A percentile compares a stretch with the other conserved stretches of the same genome.
phyloP scores from a whole-genome alignment of 2,797 vertebrate species.

The Melanotaenia nigrans region DNA sequence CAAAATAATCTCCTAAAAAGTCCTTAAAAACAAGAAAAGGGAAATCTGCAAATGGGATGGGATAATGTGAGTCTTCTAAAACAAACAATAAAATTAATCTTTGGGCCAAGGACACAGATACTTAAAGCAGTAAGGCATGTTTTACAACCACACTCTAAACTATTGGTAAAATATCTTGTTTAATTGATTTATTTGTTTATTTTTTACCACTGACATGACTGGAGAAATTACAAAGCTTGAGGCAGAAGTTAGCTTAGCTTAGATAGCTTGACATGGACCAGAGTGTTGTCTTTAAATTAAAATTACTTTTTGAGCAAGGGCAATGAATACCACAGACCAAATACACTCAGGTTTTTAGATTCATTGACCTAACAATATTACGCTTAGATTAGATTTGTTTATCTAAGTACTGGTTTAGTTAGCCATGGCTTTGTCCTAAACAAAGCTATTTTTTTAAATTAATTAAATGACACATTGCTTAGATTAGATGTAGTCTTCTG shows the following conservation, averaged over 20 bases:
- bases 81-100: slow-evolving; percentile 26
- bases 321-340: no score
- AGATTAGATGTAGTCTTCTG: neutral
- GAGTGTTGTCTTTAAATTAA: neutral
- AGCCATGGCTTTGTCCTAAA: neutral
- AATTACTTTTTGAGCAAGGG: no score
- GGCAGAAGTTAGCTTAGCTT: neutral
- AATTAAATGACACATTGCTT: neutral
- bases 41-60: slow-evolving; percentile 1
- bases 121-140: neutral
- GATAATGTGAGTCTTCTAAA: slow-evolving; percentile 10
- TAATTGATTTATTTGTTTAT: neutral
- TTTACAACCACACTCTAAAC: neutral
- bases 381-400: neutral
- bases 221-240: neutral
- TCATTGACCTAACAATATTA: neutral
- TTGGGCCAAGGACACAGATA: slow-evolving; percentile 28
- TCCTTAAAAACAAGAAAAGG: slow-evolving; percentile 15
- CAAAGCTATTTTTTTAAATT: neutral
- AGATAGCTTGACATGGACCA: neutral
- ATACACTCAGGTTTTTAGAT: neutral
- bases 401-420: neutral
- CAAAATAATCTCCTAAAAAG: slow-evolving; percentile 52
- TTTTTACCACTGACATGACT: neutral
- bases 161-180: neutral